Base-by-base conservation (phyloP, 2,888 invertebrate species). In the Pinctada fucata region DNA sequence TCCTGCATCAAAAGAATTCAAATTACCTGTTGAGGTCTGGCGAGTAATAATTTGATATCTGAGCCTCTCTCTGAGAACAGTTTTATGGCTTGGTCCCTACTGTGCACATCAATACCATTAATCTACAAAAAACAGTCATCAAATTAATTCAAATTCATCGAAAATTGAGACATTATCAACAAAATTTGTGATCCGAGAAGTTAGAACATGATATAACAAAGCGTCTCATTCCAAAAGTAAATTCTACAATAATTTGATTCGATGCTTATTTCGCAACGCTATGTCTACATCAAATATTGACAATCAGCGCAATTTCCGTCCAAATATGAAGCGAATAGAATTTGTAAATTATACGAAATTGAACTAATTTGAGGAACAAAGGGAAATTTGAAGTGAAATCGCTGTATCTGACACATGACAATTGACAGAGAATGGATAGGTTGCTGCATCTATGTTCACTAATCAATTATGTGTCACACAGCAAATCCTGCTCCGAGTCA, bases 81-180 rank as follows among this genome's bases (percentile, higher is more conserved):
- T 48, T 90, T 84, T 63, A 93, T 92, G 58, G 93, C 93, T 84
- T 93, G 91, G 67, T 92, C 91, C 71, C 93, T 84, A 72, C 91
- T 92, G 78, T 91, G 91, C 2, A 93, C 91, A 83, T 92, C 92
- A 31, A 90, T 87, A 6, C 92, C 92, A 85, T 93, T 93, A 64
- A 93, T 92, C 92, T 93, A 87, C 4, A 89, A 85, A 52, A 67
- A 77, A 75, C 58, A 10, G 6, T 10, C 58, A 58, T 10, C 58
- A 58, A 58, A 58, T 10, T 10, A 58, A 6, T 58, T 58, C 58
- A 6, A 58, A 58, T 58, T 58, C 58, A 13, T 58, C 58, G 58
- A 58, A 31, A 31, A 31, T 31, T 31, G 31, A 31, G 31, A 31
- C 31, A 31, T 31, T 31, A 31, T 31, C 31, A 31, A 31, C 31